A percentile compares a stretch with the other conserved stretches of the same genome.
These are phyloP conservation scores for Tiphia femorata DNA, from an alignment of 2,888 invertebrate species.

Conservation along the genomic window DNA sequence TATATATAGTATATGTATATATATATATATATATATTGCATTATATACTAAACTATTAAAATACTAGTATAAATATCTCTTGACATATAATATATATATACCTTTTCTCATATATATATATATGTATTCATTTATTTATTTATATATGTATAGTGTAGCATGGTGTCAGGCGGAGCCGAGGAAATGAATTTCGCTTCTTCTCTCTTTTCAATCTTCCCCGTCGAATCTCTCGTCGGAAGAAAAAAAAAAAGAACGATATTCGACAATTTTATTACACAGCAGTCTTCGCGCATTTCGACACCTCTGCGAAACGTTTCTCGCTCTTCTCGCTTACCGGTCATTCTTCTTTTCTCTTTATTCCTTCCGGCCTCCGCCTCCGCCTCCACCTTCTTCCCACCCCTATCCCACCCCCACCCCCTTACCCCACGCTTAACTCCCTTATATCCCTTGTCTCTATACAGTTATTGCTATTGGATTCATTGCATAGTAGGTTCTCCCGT, in stretches of 20 bases:
- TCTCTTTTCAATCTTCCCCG: too few relatives aligned
- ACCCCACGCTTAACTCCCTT: background rate
- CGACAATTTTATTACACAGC: constrained; percentile 18
- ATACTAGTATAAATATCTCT: constrained; percentile 69
- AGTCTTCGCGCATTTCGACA: constrained; percentile 39
- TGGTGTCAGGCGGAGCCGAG: constrained; percentile 49
- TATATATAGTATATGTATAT: constrained; percentile 32
- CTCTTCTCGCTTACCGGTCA: constrained; percentile 5
- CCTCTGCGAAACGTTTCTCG: constrained; percentile 32
- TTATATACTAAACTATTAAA: constrained; percentile 66
- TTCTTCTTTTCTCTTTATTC: background rate
- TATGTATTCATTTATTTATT: constrained; percentile 42
- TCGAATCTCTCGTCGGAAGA: too few relatives aligned
- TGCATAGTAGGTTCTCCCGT: constrained; percentile 57
- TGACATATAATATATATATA: constrained; percentile 57
- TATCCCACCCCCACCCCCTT: background rate
- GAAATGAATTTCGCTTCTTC: constrained; percentile 37
- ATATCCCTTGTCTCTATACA: constrained; percentile 34
- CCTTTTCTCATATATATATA: constrained; percentile 41
- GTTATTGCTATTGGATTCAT: constrained; percentile 68
- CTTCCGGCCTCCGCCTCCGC: background rate
- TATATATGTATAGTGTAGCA: constrained; percentile 59
- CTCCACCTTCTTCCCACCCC: constrained; percentile 10
- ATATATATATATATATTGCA: constrained; percentile 49
- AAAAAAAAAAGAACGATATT: too few relatives aligned